Conservation (phyloP, 2,888 invertebrate genomes). For the Ferrisia virgata region DNA sequence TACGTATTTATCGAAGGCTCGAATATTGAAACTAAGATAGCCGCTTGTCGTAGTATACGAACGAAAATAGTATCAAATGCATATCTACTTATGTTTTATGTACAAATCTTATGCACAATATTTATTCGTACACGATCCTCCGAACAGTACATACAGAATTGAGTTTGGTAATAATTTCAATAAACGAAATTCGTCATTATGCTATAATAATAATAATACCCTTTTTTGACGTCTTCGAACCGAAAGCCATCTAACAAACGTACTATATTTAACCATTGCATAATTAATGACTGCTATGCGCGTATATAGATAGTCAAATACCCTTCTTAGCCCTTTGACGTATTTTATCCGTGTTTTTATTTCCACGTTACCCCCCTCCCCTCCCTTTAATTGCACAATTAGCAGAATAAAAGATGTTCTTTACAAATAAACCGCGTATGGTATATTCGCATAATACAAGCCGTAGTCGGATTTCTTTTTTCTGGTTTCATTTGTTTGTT, state of each 20-base stretch:
- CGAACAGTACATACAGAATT: too few relatives aligned
- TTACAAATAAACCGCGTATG: conserved; percentile 12
- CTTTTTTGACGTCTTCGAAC: not conserved
- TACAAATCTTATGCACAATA: not conserved
- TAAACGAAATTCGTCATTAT: not conserved
- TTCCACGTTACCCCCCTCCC: not conserved
- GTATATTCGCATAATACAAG: too few relatives aligned
- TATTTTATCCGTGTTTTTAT: not conserved
- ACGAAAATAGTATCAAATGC: too few relatives aligned
- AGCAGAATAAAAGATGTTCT: conserved; percentile 7
- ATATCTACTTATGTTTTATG: too few relatives aligned
- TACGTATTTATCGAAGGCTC: too few relatives aligned
- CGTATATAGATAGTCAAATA: not conserved
- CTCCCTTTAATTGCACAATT: not conserved
- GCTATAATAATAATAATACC: not conserved
- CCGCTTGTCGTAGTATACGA: too few relatives aligned
- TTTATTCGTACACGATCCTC: too few relatives aligned
- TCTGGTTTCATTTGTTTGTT: conserved; percentile 20
- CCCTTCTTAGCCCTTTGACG: conserved; percentile 1
- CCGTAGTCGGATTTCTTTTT: not conserved
- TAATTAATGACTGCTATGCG: not conserved
- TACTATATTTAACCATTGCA: not conserved
- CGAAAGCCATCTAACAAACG: not conserved
- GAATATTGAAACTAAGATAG: too few relatives aligned
- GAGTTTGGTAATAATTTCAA: not conserved